Conservation (phyloP, 2,888 invertebrate genomes). For the Orthosia cruda region DNA sequence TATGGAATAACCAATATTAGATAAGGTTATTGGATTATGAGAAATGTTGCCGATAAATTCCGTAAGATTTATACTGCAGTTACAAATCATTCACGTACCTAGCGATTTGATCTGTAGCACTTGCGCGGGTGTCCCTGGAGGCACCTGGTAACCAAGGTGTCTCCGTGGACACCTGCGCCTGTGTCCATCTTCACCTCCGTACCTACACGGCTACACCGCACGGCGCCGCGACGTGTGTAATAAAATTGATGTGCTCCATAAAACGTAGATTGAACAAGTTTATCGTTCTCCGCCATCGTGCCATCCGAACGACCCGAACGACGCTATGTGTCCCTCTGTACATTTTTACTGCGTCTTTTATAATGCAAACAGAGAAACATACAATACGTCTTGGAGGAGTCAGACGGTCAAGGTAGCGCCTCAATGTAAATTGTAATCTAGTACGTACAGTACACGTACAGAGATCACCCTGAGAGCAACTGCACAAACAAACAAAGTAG, state of each 20-base stretch:
- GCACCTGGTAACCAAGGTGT: not conserved
- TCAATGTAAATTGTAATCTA: not conserved
- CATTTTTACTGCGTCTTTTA: constrained; percentile 42
- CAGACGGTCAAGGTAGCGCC: not conserved
- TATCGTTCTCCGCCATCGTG: constrained; percentile 40
- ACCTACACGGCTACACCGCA: too few relatives aligned
- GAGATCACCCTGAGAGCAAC: not conserved
- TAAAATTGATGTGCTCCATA: constrained; percentile 58
- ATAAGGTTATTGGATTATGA: not conserved
- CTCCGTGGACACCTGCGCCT: not conserved
- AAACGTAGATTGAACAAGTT: constrained; percentile 60
- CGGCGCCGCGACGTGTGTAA: constrained; percentile 1
- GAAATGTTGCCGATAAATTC: too few relatives aligned
- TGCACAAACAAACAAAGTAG: not conserved
- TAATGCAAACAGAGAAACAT: constrained; percentile 28
- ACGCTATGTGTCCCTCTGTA: constrained; percentile 13
- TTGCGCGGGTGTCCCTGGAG: too few relatives aligned
- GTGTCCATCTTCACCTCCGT: not conserved
- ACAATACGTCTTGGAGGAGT: not conserved
- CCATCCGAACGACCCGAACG: constrained; percentile 1
- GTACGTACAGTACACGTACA: too few relatives aligned
- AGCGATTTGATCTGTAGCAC: too few relatives aligned
- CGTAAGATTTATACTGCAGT: not conserved
- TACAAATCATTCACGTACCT: not conserved
- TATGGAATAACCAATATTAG: not conserved